Base-by-base conservation (phyloP, 1,140 invertebrate genomes). In the Drosophila obscura region DNA sequence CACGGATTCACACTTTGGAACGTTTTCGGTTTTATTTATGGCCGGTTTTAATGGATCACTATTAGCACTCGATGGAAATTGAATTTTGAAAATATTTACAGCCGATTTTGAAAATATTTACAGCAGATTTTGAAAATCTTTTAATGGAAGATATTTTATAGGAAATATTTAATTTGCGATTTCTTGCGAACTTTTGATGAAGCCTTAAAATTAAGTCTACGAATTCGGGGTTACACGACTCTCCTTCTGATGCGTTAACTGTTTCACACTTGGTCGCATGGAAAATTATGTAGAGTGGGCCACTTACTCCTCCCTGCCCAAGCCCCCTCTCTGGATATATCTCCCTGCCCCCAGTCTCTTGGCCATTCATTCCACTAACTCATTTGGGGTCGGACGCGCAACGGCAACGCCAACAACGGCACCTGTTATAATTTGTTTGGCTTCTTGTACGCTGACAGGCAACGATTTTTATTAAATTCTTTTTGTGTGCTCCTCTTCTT, bases 401-500 rank as follows among this genome's bases (percentile, higher is more conserved):
- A 51, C 81, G 78, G 64, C 78, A 71, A 51, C 81, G 78, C 74
- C 82, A 85, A 60, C 77, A 71, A 51, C 82, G 79, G 82, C 82
- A 87, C 82, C 82, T 87, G 82, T 87, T 87, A 88, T 88, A 87
- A 87, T 87, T 87, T 87, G 82, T 87, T 88, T 87, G 82, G 83
- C 82, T 87, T 88, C 83, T 87, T 82, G 74, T 79, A 57, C 79
- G 82, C 83, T 87, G 82, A 87, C 82, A 87, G 82, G 61, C 71
- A 88, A 79, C 82, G 79, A 87, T 87, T 87, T 87, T 87, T 88
- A 88, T 85, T 82, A 82, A 85, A 85, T 85, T 87, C 82, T 82
- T 87, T 71, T 26, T 56, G 73, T 65, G 74, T 63, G 81, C 68
- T 83, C 61, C 62, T 60, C 72, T 39, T 11, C 31, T 59, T 41